Percentiles rank a stretch among this genome's conserved stretches.
These are phyloP conservation scores for Artibeus jamaicensis DNA, from an alignment of 2,797 vertebrate genomes.

Conservation along the genomic window DNA sequence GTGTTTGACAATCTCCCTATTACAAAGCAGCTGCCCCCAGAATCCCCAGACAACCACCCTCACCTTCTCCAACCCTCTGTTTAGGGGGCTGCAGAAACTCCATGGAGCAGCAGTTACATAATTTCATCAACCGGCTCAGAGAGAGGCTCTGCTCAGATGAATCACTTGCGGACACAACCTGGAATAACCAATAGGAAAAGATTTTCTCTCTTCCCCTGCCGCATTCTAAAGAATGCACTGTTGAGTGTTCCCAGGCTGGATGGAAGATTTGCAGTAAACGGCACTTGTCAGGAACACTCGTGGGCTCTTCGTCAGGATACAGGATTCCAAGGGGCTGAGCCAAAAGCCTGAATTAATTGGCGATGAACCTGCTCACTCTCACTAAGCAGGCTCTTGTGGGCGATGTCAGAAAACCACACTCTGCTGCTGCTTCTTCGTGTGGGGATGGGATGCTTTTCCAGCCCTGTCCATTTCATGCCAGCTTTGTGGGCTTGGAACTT, in stretches of 20 bases:
- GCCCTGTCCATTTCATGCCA: background rate
- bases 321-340: background rate
- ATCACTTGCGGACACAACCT: background rate
- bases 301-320: background rate
- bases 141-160: background rate
- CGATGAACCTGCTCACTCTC: accelerated
- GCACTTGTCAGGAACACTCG: background rate
- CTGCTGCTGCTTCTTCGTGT: constrained; percentile 58
- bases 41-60: background rate
- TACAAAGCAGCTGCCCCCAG: background rate
- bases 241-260: background rate
- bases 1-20: background rate
- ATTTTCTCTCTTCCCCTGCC: background rate
- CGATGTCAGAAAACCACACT: constrained; percentile 7
- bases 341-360: background rate
- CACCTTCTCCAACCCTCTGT: background rate
- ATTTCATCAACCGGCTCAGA: background rate
- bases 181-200: background rate
- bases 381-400: background rate
- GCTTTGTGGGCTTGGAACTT: constrained; percentile 49
- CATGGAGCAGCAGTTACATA: background rate
- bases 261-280: background rate
- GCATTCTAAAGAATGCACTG: background rate
- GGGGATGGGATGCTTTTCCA: background rate
- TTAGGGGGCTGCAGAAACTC: background rate